Evolutionary conservation across 2,797 vertebrate species (phyloP).

Genomic region (Sebastes hopkinsi): DNA sequence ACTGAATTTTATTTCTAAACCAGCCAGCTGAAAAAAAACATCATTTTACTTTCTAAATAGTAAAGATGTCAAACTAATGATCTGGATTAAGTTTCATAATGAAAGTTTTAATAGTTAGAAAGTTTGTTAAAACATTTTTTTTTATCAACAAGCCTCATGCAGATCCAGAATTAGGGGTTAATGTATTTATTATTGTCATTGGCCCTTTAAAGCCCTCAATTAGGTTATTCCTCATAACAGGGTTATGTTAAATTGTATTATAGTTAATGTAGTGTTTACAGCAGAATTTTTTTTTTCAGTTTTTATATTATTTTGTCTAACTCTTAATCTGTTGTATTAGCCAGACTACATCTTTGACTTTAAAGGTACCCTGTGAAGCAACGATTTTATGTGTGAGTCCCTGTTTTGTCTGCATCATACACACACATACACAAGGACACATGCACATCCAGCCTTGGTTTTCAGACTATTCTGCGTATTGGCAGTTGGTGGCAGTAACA

Average conservation of each 20-base stretch:
- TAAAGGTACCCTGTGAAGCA: not conserved
- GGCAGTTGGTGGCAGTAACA: not conserved
- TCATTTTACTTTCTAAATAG: slow-evolving; percentile 1
- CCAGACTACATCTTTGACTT: not conserved
- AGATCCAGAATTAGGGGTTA: not conserved
- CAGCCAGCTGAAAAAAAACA: slow-evolving; percentile 5
- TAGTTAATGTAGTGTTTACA: not conserved
- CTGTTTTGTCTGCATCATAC: not conserved
- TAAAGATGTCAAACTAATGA: not conserved
- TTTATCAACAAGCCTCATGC: not conserved
- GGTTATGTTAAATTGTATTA: not conserved
- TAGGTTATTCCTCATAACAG: not conserved
- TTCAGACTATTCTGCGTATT: not conserved
- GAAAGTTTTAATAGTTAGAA: not conserved
- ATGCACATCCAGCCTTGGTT: not conserved
- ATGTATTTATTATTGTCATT: not conserved
- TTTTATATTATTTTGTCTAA: not conserved
- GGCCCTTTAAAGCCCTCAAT: not conserved
- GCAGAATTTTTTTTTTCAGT: not conserved
- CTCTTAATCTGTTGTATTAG: not conserved
- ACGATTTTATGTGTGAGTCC: not conserved
- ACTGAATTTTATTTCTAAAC: slow-evolving; percentile 19
- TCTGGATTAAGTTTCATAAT: not conserved
- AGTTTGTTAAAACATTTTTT: not conserved
- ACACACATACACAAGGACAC: not conserved